Evolutionary conservation across 2,113 vertebrate species (phyloP).

Genomic region (Erpornis zantholeuca): DNA sequence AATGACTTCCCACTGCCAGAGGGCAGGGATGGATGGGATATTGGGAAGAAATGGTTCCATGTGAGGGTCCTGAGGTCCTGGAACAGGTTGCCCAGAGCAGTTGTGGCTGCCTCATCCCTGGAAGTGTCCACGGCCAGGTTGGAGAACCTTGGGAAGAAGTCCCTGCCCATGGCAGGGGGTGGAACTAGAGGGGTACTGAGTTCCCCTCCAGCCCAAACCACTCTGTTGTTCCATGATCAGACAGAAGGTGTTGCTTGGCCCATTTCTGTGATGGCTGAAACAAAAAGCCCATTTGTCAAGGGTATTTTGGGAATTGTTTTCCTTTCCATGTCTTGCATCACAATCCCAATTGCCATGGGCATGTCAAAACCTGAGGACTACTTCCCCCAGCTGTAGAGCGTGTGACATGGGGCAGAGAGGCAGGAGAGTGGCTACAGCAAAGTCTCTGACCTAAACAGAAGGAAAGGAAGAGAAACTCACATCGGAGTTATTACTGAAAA

Average conservation of each 20-base stretch:
- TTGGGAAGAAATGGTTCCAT: background rate
- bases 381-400: background rate
- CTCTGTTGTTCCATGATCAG: background rate
- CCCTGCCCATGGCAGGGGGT: background rate
- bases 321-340: accelerated
- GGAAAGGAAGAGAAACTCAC: background rate
- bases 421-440: background rate
- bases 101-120: background rate
- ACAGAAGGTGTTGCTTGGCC: background rate
- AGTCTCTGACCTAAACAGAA: background rate
- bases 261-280: background rate
- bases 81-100: background rate
- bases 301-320: background rate
- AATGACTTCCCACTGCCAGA: background rate
- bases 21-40: background rate
- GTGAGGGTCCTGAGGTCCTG: accelerated
- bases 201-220: background rate
- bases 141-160: background rate
- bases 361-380: background rate
- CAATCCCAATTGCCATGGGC: accelerated
- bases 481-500: background rate
- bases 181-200: background rate
- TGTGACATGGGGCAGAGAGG: background rate
- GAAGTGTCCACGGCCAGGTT: background rate
- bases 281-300: background rate